phyloP scores from a whole-genome alignment of 2,888 invertebrate species.

The Dendrolimus houi region DNA sequence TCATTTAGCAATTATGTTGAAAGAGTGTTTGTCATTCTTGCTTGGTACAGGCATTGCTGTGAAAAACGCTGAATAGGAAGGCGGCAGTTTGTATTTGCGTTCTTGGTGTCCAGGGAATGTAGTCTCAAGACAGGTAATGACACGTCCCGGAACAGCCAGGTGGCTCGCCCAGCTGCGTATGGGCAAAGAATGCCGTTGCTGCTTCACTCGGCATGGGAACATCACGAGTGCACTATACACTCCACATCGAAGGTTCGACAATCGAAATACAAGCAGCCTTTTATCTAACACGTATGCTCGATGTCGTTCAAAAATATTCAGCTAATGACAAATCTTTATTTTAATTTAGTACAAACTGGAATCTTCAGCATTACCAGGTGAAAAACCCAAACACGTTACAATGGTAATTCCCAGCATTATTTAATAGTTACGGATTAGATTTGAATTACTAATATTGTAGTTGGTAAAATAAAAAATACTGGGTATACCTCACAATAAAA shows the following conservation, averaged over 20 bases:
- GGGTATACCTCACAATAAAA: too few relatives aligned
- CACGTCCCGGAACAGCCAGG: slow-evolving; percentile 62
- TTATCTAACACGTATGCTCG: too few relatives aligned
- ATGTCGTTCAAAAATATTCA: too few relatives aligned
- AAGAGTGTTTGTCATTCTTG: slow-evolving; percentile 29
- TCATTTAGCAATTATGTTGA: slow-evolving; percentile 28
- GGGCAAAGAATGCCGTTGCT: slow-evolving; percentile 63
- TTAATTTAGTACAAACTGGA: too few relatives aligned
- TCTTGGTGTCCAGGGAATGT: slow-evolving; percentile 54
- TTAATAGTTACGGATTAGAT: too few relatives aligned
- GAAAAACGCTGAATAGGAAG: slow-evolving; percentile 51
- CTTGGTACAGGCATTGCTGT: slow-evolving; percentile 26
- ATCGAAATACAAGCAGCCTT: not conserved
- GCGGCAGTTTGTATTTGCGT: slow-evolving; percentile 51
- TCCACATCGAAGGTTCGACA: not conserved
- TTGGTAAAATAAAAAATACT: too few relatives aligned
- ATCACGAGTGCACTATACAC: slow-evolving; percentile 7
- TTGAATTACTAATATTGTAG: too few relatives aligned
- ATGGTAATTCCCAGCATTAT: too few relatives aligned
- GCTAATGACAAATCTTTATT: too few relatives aligned
- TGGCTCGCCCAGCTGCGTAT: slow-evolving; percentile 47
- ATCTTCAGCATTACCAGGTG: too few relatives aligned
- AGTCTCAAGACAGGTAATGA: slow-evolving; percentile 40
- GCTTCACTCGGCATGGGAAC: slow-evolving; percentile 55
- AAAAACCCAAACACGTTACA: too few relatives aligned